Evolutionary conservation across 53 echinoderm and acorn worm genomes (phyloP), one percentile per base, ranked within the genome.

Genomic region (Arbacia lixula): DNA sequence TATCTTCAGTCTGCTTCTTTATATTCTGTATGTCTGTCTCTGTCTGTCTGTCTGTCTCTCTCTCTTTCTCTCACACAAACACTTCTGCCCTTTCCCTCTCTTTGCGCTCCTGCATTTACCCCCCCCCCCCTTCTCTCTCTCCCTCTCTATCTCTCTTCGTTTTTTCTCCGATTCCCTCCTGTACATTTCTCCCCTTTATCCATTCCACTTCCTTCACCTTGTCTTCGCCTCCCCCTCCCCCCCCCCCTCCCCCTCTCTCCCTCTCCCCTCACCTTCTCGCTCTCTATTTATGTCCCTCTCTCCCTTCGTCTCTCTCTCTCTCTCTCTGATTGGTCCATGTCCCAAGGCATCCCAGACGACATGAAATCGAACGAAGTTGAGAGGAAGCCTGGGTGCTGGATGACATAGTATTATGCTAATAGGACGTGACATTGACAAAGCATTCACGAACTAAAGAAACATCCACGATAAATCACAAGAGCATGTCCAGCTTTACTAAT

Each of bases 291-390:
- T 46, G 12, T 20, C 46, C 14, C 14, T 14, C 46, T 14, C 20
- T 20, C 57, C 5, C 57, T 21, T 21, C 57, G 5, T 16, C 21
- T 56, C 5, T 56, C 21, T 56, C 21, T 20, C 21, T 17, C 14
- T 56, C 12, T 20, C 21, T 56, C 21, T 56, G 5, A 5, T 20
- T 56, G 12, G 10, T 14, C 46, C 8, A 77, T 77, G 77, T 57
- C 77, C 72, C 36, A 77, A 58, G 60, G 77, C 58, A 36, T 56
- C 30, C 27, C 60, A 77, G 60, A 77, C 77, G 60, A 77, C 77
- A 58, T 77, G 56, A 77, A 58, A 77, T 57, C 77, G 77, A 77
- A 77, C 77, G 36, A 77, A 77, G 77, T 77, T 77, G 57, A 77
- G 57, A 21, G 37, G 39, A 20, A 77, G 77, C 56, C 56, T 77